A percentile compares a stretch with the other conserved stretches of the same genome.
These are phyloP conservation scores for Lutjanus campechanus DNA, from an alignment of 2,797 vertebrate genomes.

Conservation along the genomic window DNA sequence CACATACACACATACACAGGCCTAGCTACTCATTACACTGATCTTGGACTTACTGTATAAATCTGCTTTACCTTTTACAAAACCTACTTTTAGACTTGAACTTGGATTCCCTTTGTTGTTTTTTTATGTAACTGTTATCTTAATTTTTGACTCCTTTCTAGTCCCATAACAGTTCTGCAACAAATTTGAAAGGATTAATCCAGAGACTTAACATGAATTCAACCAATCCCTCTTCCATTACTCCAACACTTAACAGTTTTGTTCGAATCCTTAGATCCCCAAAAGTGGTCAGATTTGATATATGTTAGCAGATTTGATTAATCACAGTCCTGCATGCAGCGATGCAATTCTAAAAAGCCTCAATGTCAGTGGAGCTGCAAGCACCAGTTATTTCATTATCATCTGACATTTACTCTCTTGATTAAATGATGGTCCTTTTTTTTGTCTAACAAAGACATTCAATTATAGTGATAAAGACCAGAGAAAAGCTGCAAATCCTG, in stretches of 20 bases:
- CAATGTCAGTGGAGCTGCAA: neutral
- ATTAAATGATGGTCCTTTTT: neutral
- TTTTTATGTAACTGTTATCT: neutral
- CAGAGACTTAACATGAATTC: neutral
- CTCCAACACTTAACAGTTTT: neutral
- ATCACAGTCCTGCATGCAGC: neutral
- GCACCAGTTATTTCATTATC: neutral
- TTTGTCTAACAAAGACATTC: neutral
- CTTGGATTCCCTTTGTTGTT: neutral
- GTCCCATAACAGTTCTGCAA: neutral
- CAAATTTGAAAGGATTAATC: neutral
- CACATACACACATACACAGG: conserved; percentile 7
- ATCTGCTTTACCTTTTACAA: neutral
- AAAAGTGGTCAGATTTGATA: neutral
- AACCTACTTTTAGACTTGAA: neutral
- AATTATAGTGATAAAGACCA: neutral
- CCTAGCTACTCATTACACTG: neutral
- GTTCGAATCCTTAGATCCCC: neutral
- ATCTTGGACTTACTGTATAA: conserved; percentile 8
- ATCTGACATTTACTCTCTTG: neutral
- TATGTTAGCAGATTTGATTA: neutral
- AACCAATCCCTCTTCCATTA: neutral
- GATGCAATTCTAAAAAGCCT: neutral
- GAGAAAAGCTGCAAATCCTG: neutral
- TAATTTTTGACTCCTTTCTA: neutral